Base-by-base conservation (phyloP, 64 coral and sea anemone genomes). In the Dendrophyllia cribrosa region DNA sequence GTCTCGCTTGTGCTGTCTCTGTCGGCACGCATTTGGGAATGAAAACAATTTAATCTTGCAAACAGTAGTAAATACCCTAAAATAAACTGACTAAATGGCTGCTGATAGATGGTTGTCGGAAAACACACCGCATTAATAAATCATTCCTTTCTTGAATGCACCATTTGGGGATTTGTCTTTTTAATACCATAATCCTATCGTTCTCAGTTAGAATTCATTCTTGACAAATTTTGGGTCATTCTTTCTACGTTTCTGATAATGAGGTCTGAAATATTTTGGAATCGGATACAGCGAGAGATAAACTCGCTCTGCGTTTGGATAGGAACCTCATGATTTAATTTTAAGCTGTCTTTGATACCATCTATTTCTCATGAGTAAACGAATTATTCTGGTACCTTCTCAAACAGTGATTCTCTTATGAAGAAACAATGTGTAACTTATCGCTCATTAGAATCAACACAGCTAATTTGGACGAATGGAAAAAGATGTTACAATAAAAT, bases 21-120 rank as follows among this genome's bases (percentile, higher is more conserved):
- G n/a, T 84, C 62, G 17, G 5, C 20, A n/a, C 60, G 60, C 20
- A 68, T 47, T 84, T 68, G 25, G 61, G 62, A 84, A 84, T 67
- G 20, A 63, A 65, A 51, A 84, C 46, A 50, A 67, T 67, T 67
- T 66, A 84, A 67, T 84, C 80, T 66, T 7, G 17, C 60, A 84
- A 67, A 66, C 46, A 48, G 16, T 6, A 65, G 59, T 82, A 65
- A 82, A 64, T 82, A 4, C 9, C 43, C 43, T 66, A 84, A 84
- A 66, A 50, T 84, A 67, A 67, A 51, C 80, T 84, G 46, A 65
- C 77, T 83, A 66, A 84, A 84, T 67, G 62, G 61, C 62, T 84
- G 80, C 62, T 84, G 80, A 84, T 22, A 47, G 60, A 84, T 67
- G 62, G 7, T 68, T 66, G 80, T 66, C 80, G 17, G 62, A 48